Percentiles rank a stretch among this genome's conserved stretches.
Evolutionary conservation across 2,797 vertebrate genomes (phyloP).

Genomic region (Sebastes flavidus): DNA sequence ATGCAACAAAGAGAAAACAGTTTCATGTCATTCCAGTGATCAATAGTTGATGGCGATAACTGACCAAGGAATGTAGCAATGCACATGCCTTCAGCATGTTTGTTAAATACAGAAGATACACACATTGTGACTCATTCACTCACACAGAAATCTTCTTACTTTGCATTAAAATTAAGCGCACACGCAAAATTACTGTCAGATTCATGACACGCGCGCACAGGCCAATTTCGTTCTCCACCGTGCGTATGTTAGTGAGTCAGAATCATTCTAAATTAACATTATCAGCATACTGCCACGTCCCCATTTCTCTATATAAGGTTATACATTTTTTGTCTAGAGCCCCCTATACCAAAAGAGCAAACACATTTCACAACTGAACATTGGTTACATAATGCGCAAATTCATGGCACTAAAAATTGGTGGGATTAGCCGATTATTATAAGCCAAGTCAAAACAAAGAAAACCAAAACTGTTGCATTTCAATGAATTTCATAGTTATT

Average conservation of each 20-base stretch:
- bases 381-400: neutral
- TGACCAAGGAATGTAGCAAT: neutral
- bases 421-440: neutral
- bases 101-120: neutral
- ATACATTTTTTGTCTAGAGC: neutral
- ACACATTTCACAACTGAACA: neutral
- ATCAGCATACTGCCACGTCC: neutral
- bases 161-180: too few species aligned
- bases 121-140: neutral
- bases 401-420: neutral
- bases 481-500: neutral
- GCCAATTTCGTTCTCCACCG: too few species aligned
- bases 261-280: neutral
- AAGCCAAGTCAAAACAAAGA: neutral
- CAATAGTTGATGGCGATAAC: neutral
- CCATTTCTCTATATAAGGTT: neutral
- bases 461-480: neutral
- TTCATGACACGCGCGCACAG: too few species aligned
- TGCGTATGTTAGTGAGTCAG: too few species aligned
- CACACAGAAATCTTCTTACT: neutral
- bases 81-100: neutral
- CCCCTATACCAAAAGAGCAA: neutral
- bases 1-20: neutral
- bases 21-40: neutral
- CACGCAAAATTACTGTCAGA: too few species aligned